These are phyloP conservation scores for Rafetus swinhoei DNA, from an alignment of 2,113 vertebrate genomes.

Conservation along the genomic window DNA sequence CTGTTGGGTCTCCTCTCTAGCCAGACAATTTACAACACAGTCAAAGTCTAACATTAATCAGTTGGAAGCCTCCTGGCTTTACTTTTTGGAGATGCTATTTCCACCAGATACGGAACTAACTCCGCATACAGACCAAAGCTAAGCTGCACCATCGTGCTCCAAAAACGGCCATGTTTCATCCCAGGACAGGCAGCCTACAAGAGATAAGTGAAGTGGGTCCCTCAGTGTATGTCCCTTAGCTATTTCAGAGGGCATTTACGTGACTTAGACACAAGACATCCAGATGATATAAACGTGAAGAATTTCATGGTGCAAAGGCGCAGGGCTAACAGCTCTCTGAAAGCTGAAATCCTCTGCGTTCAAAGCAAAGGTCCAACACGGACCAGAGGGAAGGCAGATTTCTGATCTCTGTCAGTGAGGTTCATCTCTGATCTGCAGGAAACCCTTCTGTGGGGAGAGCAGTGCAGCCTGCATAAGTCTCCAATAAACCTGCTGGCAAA, in stretches of 20 bases:
- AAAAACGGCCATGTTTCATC: rapidly evolving
- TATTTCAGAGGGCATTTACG: neutral
- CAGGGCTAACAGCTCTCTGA: rapidly evolving
- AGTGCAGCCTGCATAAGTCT: neutral
- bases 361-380: rapidly evolving
- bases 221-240: neutral
- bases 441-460: neutral
- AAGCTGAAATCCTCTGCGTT: rapidly evolving
- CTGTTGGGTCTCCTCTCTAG: neutral
- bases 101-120: neutral
- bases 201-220: neutral
- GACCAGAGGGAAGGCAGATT: neutral
- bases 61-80: neutral
- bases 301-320: neutral
- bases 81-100: neutral
- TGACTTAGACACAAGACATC: neutral
- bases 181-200: neutral
- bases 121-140: neutral
- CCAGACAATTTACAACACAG: neutral
- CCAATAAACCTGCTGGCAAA: neutral
- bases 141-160: neutral
- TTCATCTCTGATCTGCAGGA: neutral
- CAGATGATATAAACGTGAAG: neutral
- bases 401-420: neutral
- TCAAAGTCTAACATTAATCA: rapidly evolving